phyloP scores from a whole-genome alignment of 2,797 vertebrate genomes.

The Poeciliopsis turneri region DNA sequence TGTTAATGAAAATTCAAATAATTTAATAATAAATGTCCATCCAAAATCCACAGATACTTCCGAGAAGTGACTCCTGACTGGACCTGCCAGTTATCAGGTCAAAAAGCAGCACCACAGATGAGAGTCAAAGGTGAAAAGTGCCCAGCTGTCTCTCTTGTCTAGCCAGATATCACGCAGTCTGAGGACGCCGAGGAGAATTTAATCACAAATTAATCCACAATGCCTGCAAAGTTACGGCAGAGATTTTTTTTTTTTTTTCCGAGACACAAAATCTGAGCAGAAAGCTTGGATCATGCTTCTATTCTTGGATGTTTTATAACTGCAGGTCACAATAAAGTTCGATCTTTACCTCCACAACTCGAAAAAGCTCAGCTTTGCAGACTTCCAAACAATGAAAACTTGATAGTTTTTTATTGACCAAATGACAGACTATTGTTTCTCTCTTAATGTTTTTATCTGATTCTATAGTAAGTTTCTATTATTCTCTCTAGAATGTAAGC shows the following conservation, averaged over 20 bases:
- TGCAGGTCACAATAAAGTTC: conserved; percentile 11
- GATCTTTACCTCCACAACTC: conserved; percentile 23
- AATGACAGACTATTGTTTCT: conserved; percentile 53
- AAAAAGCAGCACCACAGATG: conserved; percentile 61
- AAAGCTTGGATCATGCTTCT: conserved; percentile 21
- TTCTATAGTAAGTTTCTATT: conserved; percentile 46
- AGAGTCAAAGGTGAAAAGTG: conserved; percentile 62
- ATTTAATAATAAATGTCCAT: background rate
- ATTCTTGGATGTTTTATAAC: conserved; percentile 35
- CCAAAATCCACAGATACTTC: conserved; percentile 50
- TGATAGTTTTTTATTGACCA: conserved; percentile 45
- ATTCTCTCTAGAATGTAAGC: conserved; percentile 31
- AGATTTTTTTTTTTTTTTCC: conserved; percentile 24
- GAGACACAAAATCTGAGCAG: conserved; percentile 7
- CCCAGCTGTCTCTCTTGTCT: conserved; percentile 59
- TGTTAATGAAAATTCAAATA: conserved; percentile 13
- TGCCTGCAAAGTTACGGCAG: conserved; percentile 15
- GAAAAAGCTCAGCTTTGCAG: background rate
- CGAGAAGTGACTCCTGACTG: conserved; percentile 34
- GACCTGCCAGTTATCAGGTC: conserved; percentile 61
- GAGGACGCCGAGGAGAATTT: conserved; percentile 29
- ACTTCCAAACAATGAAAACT: conserved; percentile 34
- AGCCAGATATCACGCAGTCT: conserved; percentile 34
- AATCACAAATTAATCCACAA: conserved; percentile 16
- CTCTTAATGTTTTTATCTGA: conserved; percentile 39